These are phyloP conservation scores for Oikopleura albicans DNA, from an alignment of 23 tunicate species.

Conservation along the genomic window DNA sequence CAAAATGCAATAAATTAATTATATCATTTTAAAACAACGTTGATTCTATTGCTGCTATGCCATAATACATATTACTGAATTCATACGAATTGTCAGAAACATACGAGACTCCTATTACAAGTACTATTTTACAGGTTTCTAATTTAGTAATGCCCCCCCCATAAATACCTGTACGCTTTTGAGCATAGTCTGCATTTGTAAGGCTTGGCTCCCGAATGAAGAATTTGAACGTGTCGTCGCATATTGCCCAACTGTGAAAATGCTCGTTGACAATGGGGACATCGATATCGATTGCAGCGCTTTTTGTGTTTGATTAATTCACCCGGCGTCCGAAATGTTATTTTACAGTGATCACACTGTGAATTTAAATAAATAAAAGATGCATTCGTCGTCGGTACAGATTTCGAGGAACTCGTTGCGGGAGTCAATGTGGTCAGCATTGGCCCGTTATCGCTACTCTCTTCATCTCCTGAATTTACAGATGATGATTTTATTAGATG, in stretches of 20 bases:
- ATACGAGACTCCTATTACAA: too few relatives aligned
- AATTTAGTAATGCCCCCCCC: background rate
- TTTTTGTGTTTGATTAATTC: background rate
- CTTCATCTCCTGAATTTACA: constrained; percentile 7
- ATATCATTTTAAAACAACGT: too few relatives aligned
- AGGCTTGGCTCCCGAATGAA: constrained; percentile 6
- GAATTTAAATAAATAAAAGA: background rate
- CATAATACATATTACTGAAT: too few relatives aligned
- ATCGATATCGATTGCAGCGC: background rate
- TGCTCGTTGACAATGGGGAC: background rate
- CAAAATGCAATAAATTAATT: too few relatives aligned
- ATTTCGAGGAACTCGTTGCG: background rate
- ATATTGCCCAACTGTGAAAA: background rate
- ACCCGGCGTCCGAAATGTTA: background rate
- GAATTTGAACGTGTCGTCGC: background rate
- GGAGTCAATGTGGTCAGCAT: constrained; percentile 1
- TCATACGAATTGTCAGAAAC: too few relatives aligned
- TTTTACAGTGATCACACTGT: background rate
- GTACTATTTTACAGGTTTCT: background rate
- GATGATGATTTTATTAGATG: too few relatives aligned
- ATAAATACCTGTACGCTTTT: constrained; percentile 12
- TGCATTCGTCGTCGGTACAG: background rate
- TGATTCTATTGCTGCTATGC: too few relatives aligned
- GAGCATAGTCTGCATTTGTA: constrained; percentile 9
- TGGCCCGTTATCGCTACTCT: background rate